Conservation (phyloP, 2,888 invertebrate genomes). For the Tenthredo mesomela region DNA sequence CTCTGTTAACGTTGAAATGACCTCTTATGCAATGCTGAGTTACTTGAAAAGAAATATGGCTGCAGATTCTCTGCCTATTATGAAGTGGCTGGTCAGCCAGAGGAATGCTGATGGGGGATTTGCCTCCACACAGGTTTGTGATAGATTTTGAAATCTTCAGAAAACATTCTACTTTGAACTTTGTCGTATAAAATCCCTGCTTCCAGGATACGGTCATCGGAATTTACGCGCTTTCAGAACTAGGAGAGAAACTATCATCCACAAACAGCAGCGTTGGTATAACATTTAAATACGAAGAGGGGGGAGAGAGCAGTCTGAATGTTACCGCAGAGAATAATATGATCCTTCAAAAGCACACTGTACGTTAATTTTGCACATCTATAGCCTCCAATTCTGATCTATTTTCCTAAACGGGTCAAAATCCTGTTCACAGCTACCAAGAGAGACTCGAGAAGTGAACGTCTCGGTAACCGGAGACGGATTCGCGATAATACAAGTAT, state of each 20-base stretch:
- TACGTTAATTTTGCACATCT: constrained; percentile 73
- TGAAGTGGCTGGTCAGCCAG: constrained; percentile 54
- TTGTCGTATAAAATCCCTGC: too few relatives aligned
- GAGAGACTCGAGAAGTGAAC: constrained; percentile 83
- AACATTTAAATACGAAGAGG: constrained; percentile 79
- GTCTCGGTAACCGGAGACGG: constrained; percentile 91
- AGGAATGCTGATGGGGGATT: too few relatives aligned
- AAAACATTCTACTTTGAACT: too few relatives aligned
- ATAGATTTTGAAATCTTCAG: too few relatives aligned
- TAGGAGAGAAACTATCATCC: constrained; percentile 82
- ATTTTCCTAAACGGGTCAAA: not conserved
- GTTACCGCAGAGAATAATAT: constrained; percentile 89
- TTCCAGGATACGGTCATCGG: too few relatives aligned
- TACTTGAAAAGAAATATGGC: constrained; percentile 79
- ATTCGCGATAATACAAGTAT: constrained; percentile 87
- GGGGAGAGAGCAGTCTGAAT: constrained; percentile 82
- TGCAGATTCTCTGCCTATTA: constrained; percentile 68
- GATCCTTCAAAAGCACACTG: constrained; percentile 90
- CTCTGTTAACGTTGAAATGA: constrained; percentile 91
- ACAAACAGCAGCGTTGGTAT: constrained; percentile 80
- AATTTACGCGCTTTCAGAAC: constrained; percentile 81
- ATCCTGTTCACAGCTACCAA: constrained; percentile 75
- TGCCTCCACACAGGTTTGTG: too few relatives aligned
- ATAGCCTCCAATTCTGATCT: constrained; percentile 54
- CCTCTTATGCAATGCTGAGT: constrained; percentile 92